Evolutionary conservation across 1,140 invertebrate species (phyloP).

Genomic region (Oreohelix idahoensis): DNA sequence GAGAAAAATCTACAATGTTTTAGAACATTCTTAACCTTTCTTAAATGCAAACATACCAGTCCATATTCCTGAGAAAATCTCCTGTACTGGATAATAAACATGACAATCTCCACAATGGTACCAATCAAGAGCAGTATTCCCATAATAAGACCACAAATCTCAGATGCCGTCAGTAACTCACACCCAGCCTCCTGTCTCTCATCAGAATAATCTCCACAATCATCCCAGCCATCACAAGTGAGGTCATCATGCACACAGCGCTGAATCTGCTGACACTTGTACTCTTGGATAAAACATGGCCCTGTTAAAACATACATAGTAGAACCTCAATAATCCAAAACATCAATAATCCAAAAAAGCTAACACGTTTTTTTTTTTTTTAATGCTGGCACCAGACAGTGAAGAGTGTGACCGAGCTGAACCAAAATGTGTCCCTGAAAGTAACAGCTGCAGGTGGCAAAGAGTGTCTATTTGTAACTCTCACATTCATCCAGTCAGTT

Average conservation of each 20-base stretch:
- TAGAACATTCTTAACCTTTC: too few relatives aligned
- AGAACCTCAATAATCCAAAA: too few relatives aligned
- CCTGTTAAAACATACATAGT: constrained; percentile 1
- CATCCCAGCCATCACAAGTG: constrained; percentile 38
- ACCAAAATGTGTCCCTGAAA: too few relatives aligned
- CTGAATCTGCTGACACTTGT: constrained; percentile 22
- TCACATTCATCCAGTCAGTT: too few relatives aligned
- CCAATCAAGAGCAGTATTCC: constrained; percentile 15
- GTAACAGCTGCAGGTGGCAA: too few relatives aligned
- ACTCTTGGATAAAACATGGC: constrained; percentile 29
- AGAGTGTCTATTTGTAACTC: too few relatives aligned
- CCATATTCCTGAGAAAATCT: constrained; percentile 6
- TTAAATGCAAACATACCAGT: constrained; percentile 9
- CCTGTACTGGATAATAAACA: constrained; percentile 1
- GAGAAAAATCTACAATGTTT: too few relatives aligned
- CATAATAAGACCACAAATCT: constrained; percentile 33
- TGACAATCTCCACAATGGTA: background rate
- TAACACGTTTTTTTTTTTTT: too few relatives aligned
- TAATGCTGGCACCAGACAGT: too few relatives aligned
- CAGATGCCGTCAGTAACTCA: constrained; percentile 8
- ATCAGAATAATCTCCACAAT: constrained; percentile 33
- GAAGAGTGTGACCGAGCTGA: too few relatives aligned
- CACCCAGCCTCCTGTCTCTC: constrained; percentile 32
- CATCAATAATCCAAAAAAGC: too few relatives aligned
- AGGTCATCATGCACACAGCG: constrained; percentile 36